Evolutionary conservation across 2,797 vertebrate genomes (phyloP).

Genomic region (Natrix natrix): DNA sequence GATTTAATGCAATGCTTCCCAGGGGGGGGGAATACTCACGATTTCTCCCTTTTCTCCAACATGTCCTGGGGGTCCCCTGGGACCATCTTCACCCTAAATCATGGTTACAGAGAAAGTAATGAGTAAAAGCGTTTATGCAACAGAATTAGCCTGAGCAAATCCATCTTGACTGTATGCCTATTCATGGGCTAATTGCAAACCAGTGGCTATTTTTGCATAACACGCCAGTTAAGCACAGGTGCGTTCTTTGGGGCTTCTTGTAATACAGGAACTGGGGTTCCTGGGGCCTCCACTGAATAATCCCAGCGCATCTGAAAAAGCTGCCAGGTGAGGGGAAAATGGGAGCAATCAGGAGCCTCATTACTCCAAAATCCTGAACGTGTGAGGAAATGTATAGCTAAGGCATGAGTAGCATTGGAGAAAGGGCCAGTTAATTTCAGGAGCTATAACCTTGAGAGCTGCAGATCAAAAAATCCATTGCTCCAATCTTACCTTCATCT

Average conservation of each 20-base stretch:
- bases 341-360: background rate
- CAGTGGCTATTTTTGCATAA: background rate
- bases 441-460: background rate
- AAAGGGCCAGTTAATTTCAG: background rate
- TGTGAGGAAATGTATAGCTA: background rate
- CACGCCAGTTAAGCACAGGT: background rate
- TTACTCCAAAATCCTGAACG: background rate
- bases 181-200: background rate
- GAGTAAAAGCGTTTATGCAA: background rate
- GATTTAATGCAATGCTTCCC: background rate
- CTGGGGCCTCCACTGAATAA: background rate
- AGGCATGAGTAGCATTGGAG: background rate
- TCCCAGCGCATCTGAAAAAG: background rate
- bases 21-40: constrained; percentile 72
- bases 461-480: background rate
- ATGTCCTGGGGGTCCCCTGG: constrained; percentile 85
- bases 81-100: constrained; percentile 90
- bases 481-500: background rate
- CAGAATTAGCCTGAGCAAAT: background rate
- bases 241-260: background rate
- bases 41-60: constrained; percentile 89
- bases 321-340: background rate
- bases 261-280: background rate
- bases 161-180: background rate
- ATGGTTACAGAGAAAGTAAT: constrained; percentile 4